Evolutionary conservation across 2,888 invertebrate species (phyloP), one percentile per base, ranked within the genome.

Genomic region (Drosophila quinaria): DNA sequence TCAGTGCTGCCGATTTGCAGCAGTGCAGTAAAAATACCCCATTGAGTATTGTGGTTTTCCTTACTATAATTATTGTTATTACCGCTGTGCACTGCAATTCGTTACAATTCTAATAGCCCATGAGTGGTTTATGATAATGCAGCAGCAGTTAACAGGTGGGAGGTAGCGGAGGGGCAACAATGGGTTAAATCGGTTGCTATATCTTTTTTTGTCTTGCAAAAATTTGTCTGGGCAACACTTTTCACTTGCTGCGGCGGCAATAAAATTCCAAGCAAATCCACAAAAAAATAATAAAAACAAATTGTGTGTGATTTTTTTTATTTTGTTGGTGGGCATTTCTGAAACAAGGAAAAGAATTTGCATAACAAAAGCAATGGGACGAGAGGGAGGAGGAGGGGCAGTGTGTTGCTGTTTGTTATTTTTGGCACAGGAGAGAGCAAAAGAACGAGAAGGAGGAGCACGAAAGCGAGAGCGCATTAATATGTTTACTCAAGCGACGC

Each of bases 311-410:
- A 29, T 49, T 17, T 59, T 58, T 29, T 25, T 35, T 47, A 54
- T 55, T 68, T 58, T 69, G 29, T 55, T 69, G 49, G 51, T 66
- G 46, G 51, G 52, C 66, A 61, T 65, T 78, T 80, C 59, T 55
- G 55, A 65, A 81, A 78, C 65, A 82, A 73, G 64, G 47, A 76
- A 85, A 83, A 61, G 69, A 83, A 83, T 87, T 86, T 87, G 87
- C 86, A 87, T 83, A 81, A 83, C 86, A 78, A 87, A 85, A 62
- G 70, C 60, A 42, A 69, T 47, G 41, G 55, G 19, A 35, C 8
- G n/a, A 5, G 44, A 47, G 13, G 37, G 29, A 29, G 31, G 35
- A 17, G 44, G 13, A 13, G 29, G 11, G 31, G 31, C n/a, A 15
- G 17, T 2, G 13, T 31, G 49, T 54, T 39, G 52, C 68, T 68